A percentile compares a stretch with the other conserved stretches of the same genome.
phyloP scores from a whole-genome alignment of 2,888 invertebrate species.

The Branchellion lobata region DNA sequence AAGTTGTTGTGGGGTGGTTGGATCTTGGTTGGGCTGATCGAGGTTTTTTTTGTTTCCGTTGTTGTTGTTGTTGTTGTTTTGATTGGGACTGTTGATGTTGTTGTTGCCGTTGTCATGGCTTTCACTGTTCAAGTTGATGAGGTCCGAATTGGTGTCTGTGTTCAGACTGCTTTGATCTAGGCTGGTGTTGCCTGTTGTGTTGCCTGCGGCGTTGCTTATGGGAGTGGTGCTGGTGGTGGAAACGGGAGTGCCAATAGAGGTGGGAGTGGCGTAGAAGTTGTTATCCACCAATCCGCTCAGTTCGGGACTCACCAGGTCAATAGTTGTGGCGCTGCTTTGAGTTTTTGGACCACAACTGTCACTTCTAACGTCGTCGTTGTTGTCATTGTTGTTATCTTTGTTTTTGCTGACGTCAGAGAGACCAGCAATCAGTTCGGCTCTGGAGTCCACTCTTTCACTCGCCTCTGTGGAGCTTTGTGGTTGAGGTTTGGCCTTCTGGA shows the following conservation, averaged over 20 bases:
- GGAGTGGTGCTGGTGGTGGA: not conserved
- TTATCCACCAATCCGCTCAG: too few relatives aligned
- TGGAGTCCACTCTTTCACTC: not conserved
- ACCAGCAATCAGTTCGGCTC: too few relatives aligned
- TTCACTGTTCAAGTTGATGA: not conserved
- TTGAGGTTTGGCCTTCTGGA: too few relatives aligned
- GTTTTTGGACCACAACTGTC: too few relatives aligned
- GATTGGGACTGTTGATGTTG: too few relatives aligned
- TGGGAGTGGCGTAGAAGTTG: too few relatives aligned
- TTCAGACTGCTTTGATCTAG: not conserved
- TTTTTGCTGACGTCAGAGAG: not conserved
- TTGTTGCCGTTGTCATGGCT: not conserved
- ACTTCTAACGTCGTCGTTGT: slow-evolving; percentile 16
- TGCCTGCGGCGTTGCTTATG: not conserved
- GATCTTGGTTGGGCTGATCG: not conserved
- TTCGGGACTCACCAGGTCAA: not conserved
- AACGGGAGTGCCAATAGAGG: not conserved
- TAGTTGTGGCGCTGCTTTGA: not conserved
- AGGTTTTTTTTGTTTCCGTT: not conserved
- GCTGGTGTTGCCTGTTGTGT: not conserved
- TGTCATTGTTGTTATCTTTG: not conserved
- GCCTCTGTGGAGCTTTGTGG: too few relatives aligned
- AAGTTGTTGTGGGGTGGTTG: not conserved
- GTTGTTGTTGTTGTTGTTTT: too few relatives aligned
- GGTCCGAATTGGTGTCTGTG: not conserved